Evolutionary conservation across 2,113 vertebrate species (phyloP).

Genomic region (Sylvia atricapilla): DNA sequence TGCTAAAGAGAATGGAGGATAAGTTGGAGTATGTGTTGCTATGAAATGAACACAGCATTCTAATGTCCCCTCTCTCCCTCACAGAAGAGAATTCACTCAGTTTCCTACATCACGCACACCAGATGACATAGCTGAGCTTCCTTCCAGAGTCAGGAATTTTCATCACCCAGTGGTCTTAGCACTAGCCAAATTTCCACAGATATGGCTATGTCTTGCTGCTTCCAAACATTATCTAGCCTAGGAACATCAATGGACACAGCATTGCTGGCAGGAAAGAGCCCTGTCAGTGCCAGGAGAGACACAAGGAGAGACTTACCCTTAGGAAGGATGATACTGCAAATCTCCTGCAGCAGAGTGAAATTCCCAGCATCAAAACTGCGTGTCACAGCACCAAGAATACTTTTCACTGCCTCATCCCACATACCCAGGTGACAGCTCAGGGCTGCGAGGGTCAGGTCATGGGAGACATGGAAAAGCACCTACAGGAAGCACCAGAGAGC

Average conservation of each 20-base stretch:
- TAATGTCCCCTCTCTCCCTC: background rate
- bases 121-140: background rate
- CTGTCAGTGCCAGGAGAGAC: background rate
- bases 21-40: background rate
- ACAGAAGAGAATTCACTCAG: background rate
- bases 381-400: conserved; percentile 74
- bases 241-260: background rate
- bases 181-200: background rate
- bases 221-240: background rate
- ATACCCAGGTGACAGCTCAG: conserved; percentile 69
- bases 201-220: background rate
- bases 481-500: conserved; percentile 41
- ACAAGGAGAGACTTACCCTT: conserved; percentile 68
- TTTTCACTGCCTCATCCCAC: conserved; percentile 69
- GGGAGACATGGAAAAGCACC: conserved; percentile 84
- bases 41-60: background rate
- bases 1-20: background rate
- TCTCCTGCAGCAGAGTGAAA: conserved; percentile 79
- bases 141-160: background rate
- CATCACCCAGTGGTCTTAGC: accelerated
- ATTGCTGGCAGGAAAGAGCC: background rate
- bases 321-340: conserved; percentile 81
- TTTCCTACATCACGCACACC: background rate
- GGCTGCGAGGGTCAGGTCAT: conserved; percentile 81
- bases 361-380: conserved; percentile 75